These are phyloP conservation scores for Pelmatolapia mariae DNA, from an alignment of 2,113 vertebrate species.

Conservation along the genomic window DNA sequence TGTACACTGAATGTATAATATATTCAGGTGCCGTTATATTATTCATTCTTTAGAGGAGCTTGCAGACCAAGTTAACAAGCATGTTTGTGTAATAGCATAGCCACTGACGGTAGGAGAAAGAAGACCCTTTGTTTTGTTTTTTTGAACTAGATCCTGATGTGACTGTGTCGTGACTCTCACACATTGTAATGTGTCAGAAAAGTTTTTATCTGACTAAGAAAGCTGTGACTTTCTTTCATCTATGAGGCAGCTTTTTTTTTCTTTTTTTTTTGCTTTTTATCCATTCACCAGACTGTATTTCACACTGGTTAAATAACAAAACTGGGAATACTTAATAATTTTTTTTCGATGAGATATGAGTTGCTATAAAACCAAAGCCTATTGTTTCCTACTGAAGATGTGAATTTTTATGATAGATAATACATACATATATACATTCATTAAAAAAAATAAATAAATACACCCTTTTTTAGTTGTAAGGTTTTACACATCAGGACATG, in stretches of 20 bases:
- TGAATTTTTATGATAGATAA: neutral
- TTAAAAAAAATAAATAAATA: neutral
- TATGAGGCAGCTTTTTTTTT: neutral
- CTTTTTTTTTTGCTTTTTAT: neutral
- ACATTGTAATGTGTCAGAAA: neutral
- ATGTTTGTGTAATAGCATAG: neutral
- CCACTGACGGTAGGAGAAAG: neutral
- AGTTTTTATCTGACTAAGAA: neutral
- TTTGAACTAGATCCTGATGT: neutral
- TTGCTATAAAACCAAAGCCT: neutral
- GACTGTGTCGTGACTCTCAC: neutral
- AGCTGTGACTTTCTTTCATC: neutral
- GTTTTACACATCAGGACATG: neutral
- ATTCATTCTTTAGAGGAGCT: neutral
- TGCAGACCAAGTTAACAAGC: neutral
- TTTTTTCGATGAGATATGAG: neutral
- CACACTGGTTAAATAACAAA: neutral
- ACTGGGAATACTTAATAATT: neutral
- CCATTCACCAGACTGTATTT: neutral
- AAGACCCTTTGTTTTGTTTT: neutral
- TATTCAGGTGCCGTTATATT: neutral
- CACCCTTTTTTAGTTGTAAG: neutral
- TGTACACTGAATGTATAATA: neutral
- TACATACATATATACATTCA: neutral
- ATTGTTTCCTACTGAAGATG: neutral